Conservation (phyloP, 2,113 vertebrate species). For the Ailurus styani region DNA sequence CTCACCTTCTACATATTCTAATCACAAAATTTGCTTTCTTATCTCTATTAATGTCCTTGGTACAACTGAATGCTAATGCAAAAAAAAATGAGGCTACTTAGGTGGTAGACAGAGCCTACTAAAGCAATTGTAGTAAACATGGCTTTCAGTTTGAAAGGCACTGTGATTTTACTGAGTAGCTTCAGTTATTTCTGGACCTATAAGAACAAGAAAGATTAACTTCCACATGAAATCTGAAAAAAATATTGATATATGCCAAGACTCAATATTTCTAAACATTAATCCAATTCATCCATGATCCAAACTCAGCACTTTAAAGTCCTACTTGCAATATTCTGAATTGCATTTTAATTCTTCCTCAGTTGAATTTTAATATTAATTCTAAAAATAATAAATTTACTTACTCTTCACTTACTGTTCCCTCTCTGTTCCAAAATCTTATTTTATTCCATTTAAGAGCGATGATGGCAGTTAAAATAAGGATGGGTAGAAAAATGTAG, state of each 20-base stretch:
- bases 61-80: background rate
- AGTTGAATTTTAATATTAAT: background rate
- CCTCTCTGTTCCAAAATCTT: background rate
- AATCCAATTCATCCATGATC: background rate
- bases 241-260: background rate
- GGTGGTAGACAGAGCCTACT: background rate
- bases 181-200: background rate
- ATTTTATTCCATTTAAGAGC: background rate
- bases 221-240: background rate
- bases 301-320: background rate
- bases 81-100: background rate
- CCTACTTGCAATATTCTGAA: background rate
- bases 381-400: background rate
- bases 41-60: background rate
- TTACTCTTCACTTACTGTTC: background rate
- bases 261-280: background rate
- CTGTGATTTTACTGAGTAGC: background rate
- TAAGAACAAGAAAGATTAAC: background rate
- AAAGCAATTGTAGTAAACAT: background rate
- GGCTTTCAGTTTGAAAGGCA: background rate
- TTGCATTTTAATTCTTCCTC: background rate
- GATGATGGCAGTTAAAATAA: background rate
- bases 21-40: background rate
- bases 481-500: conserved; percentile 9
- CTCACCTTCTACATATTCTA: background rate